A percentile compares a stretch with the other conserved stretches of the same genome.
phyloP scores from a whole-genome alignment of 2,888 invertebrate genomes.

The Bruchidius siliquastri region DNA sequence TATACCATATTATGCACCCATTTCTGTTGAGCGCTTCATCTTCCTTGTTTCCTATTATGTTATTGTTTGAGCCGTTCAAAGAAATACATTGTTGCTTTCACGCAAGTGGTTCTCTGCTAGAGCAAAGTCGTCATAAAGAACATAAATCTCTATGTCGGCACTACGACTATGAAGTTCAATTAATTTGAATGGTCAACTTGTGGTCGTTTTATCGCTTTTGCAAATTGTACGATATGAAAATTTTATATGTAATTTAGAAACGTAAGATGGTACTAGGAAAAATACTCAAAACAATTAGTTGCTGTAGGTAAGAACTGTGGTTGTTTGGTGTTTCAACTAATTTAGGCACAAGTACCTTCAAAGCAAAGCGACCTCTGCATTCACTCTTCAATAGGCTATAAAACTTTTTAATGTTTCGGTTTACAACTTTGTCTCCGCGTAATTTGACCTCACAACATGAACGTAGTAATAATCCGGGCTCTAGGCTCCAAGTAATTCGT shows the following conservation, averaged over 20 bases:
- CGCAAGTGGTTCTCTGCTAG: not conserved
- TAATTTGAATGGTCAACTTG: not conserved
- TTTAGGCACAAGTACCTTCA: not conserved
- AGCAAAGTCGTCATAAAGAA: not conserved
- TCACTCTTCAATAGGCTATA: not conserved
- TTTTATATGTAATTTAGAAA: not conserved
- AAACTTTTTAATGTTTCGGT: not conserved
- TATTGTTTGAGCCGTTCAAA: not conserved
- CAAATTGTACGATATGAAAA: not conserved
- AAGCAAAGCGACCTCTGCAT: not conserved
- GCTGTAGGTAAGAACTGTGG: not conserved
- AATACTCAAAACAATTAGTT: not conserved
- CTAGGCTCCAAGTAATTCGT: too few species aligned
- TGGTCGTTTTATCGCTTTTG: not conserved
- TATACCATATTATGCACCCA: too few species aligned
- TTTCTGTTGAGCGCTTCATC: too few species aligned
- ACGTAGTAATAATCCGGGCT: not conserved
- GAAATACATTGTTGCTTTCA: not conserved
- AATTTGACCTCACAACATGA: not conserved
- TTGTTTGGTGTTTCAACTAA: not conserved
- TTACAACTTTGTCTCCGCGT: not conserved
- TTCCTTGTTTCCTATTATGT: not conserved
- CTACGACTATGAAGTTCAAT: not conserved
- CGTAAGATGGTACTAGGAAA: not conserved
- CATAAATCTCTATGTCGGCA: not conserved